phyloP scores from a whole-genome alignment of 1,140 invertebrate species.

The Ruditapes philippinarum region DNA sequence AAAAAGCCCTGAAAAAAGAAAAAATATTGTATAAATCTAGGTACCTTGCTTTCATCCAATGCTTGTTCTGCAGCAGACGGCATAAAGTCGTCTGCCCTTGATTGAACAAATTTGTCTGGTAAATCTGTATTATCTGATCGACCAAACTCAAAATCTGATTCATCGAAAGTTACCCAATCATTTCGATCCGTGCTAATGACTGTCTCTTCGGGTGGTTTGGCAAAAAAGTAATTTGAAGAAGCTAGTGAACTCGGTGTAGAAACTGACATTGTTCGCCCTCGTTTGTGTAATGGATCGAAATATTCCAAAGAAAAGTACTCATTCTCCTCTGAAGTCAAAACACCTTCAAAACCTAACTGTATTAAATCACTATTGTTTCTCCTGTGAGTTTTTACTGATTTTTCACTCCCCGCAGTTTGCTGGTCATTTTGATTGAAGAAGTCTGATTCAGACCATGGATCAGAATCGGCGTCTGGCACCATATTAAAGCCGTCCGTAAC shows the following conservation, averaged over 20 bases:
- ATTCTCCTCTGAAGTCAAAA: conserved; percentile 72
- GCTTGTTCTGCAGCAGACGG: background rate
- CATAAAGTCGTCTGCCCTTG: background rate
- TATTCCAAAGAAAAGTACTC: conserved; percentile 83
- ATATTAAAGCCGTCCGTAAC: conserved; percentile 54
- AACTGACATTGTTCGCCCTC: conserved; percentile 76
- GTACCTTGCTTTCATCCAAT: conserved; percentile 1
- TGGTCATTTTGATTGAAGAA: conserved; percentile 42
- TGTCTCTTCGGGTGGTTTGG: conserved; percentile 63
- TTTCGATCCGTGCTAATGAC: conserved; percentile 56
- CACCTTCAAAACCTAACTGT: conserved; percentile 68
- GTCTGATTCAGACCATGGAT: conserved; percentile 30
- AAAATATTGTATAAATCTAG: no score
- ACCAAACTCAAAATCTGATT: background rate
- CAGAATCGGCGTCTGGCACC: conserved; percentile 66
- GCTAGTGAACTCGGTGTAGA: conserved; percentile 20
- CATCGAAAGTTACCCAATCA: conserved; percentile 68
- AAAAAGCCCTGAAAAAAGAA: no score
- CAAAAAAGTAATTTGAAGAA: conserved; percentile 70
- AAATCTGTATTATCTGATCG: background rate
- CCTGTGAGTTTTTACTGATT: conserved; percentile 54
- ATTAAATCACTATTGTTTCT: conserved; percentile 74
- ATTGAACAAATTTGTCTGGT: conserved; percentile 7
- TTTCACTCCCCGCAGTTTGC: conserved; percentile 10
- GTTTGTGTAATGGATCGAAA: conserved; percentile 82